These are phyloP conservation scores for Sander lucioperca DNA, from an alignment of 2,113 vertebrate genomes.

Conservation along the genomic window DNA sequence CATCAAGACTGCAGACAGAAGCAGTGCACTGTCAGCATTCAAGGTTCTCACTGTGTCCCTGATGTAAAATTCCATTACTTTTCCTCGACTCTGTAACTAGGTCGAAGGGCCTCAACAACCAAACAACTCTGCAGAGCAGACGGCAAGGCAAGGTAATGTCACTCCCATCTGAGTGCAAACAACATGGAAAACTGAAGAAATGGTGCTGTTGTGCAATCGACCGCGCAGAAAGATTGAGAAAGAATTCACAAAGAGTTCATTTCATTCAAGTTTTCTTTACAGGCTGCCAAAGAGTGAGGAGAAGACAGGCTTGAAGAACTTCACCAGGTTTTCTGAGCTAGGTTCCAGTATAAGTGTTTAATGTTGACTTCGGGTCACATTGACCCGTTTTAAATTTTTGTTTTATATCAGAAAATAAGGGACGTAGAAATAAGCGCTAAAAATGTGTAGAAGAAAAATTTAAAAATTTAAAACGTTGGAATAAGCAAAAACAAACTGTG, in stretches of 20 bases:
- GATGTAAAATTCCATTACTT: conserved; percentile 22
- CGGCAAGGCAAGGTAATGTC: neutral
- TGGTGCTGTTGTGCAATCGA: neutral
- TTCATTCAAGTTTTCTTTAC: too few relatives aligned
- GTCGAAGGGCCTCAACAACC: conserved; percentile 1
- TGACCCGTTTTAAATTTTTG: too few relatives aligned
- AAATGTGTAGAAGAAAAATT: too few relatives aligned
- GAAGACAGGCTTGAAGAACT: neutral
- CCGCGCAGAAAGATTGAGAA: neutral
- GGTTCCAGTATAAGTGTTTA: neutral
- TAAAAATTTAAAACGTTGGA: too few relatives aligned
- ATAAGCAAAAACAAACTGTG: too few relatives aligned
- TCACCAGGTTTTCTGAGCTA: neutral
- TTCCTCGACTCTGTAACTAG: neutral
- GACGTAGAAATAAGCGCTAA: too few relatives aligned
- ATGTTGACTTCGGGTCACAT: too few relatives aligned
- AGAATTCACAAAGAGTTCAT: neutral
- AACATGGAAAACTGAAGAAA: neutral
- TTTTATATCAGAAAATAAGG: too few relatives aligned
- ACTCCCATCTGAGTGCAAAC: neutral
- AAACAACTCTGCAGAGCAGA: neutral
- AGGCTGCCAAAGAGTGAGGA: neutral
- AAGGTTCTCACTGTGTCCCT: conserved; percentile 7
- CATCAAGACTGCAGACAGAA: conserved; percentile 45
- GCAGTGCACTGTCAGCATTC: conserved; percentile 34